These are phyloP conservation scores for Athetis lepigone DNA, from an alignment of 2,888 invertebrate genomes.

Conservation along the genomic window DNA sequence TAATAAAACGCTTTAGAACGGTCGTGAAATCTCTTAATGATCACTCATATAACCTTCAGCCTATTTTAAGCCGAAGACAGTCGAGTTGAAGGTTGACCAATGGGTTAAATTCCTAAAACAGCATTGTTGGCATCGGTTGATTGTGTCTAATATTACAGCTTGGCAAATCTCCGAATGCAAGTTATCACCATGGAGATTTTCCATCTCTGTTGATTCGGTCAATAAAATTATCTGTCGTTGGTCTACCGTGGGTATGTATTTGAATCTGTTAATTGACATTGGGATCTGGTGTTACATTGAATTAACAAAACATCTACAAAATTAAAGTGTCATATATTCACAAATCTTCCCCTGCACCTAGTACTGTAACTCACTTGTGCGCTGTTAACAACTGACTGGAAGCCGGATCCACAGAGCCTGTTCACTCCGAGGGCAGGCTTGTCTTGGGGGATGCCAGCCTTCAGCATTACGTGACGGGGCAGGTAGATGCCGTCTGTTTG, in stretches of 20 bases:
- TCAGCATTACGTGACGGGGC: slow-evolving; percentile 96
- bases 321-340: too few species aligned
- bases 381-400: slow-evolving; percentile 97
- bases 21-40: background rate
- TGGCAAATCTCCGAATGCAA: slow-evolving; percentile 29
- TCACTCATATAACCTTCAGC: background rate
- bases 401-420: slow-evolving; percentile 99
- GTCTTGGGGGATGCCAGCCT: slow-evolving; percentile 95
- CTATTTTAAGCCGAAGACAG: slow-evolving; percentile 15
- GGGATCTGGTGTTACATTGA: background rate
- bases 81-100: slow-evolving; percentile 19
- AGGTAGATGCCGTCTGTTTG: slow-evolving; percentile 96
- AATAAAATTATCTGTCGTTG: background rate
- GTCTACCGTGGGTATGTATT: too few species aligned
- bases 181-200: slow-evolving; percentile 1
- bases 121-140: slow-evolving; percentile 31
- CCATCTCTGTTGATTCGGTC: background rate
- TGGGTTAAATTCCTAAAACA: slow-evolving; percentile 18
- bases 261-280: background rate
- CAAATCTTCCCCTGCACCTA: too few species aligned
- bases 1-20: too few species aligned
- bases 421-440: slow-evolving; percentile 97
- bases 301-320: background rate
- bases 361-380: slow-evolving; percentile 93
- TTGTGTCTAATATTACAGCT: slow-evolving; percentile 14